These are phyloP conservation scores for Papilio machaon DNA, from an alignment of 1,140 invertebrate species.

Conservation along the genomic window DNA sequence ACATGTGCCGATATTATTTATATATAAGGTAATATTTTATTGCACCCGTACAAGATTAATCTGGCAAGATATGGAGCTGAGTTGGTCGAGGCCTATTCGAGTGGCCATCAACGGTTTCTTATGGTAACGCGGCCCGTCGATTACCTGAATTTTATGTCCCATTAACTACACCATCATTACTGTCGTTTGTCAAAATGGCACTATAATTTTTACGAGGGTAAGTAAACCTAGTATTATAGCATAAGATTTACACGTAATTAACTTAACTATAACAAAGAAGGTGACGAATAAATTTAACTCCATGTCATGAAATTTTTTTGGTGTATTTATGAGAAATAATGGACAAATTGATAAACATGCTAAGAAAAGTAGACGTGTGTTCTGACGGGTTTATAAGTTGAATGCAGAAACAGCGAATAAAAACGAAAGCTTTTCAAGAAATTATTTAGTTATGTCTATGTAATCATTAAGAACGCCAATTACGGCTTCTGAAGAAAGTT, in stretches of 20 bases:
- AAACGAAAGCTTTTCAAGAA: too few relatives aligned
- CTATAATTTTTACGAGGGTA: constrained; percentile 22
- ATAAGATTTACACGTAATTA: neutral
- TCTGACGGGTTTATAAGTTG: too few relatives aligned
- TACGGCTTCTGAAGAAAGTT: neutral
- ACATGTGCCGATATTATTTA: neutral
- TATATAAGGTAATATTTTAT: neutral
- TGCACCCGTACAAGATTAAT: constrained; percentile 15
- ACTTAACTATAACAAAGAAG: too few relatives aligned
- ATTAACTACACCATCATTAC: constrained; percentile 22
- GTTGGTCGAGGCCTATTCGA: neutral
- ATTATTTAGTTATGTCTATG: too few relatives aligned
- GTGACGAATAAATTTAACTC: too few relatives aligned
- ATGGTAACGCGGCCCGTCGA: constrained; percentile 5
- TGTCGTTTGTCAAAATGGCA: constrained; percentile 7
- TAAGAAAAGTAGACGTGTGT: too few relatives aligned
- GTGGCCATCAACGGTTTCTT: constrained; percentile 24
- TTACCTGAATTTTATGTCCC: constrained; percentile 24
- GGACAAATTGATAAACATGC: too few relatives aligned
- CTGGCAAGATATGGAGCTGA: constrained; percentile 5
- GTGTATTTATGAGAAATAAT: too few relatives aligned
- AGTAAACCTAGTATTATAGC: neutral
- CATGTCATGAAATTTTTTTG: too few relatives aligned
- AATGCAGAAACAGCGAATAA: too few relatives aligned
- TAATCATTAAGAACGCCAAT: neutral